Evolutionary conservation across 2,888 invertebrate genomes (phyloP).

Genomic region (Phaonia tiefii): DNA sequence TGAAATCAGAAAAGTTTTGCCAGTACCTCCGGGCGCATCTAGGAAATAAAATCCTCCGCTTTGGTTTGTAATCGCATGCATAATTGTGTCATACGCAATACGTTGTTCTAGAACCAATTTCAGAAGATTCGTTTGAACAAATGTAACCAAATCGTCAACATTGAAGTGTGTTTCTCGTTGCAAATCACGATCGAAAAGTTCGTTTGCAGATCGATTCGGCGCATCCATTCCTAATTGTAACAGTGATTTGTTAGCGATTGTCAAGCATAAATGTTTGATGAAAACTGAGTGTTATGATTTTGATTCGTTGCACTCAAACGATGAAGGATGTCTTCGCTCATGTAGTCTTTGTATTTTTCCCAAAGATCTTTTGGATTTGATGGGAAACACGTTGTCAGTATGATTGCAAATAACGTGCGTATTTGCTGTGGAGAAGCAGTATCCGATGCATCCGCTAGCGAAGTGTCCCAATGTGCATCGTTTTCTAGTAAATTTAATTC

Average conservation of each 20-base stretch:
- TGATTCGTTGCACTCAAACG: constrained; percentile 7
- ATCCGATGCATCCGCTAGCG: too few species aligned
- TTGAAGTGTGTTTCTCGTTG: constrained; percentile 48
- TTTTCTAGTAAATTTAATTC: constrained; percentile 27
- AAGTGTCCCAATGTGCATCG: too few species aligned
- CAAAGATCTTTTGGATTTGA: constrained; percentile 36
- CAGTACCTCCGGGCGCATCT: not conserved
- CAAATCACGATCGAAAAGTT: constrained; percentile 40
- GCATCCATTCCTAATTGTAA: not conserved
- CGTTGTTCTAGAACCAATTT: not conserved
- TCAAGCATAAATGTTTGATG: constrained; percentile 23
- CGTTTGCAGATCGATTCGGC: not conserved
- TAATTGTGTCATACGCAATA: constrained; percentile 43
- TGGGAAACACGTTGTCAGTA: constrained; percentile 25
- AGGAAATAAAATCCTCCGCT: constrained; percentile 35
- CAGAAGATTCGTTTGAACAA: constrained; percentile 21
- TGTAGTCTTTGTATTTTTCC: constrained; percentile 23
- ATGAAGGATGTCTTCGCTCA: constrained; percentile 9
- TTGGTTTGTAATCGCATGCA: constrained; percentile 36
- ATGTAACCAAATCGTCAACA: constrained; percentile 30
- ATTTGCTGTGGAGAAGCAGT: constrained; percentile 27
- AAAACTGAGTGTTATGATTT: constrained; percentile 29
- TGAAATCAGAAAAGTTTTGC: not conserved
- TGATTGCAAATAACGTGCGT: constrained; percentile 38
- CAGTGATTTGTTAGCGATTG: constrained; percentile 31